phyloP scores from a whole-genome alignment of 2,797 vertebrate genomes.

The Parauchenoglanis punctatus region DNA sequence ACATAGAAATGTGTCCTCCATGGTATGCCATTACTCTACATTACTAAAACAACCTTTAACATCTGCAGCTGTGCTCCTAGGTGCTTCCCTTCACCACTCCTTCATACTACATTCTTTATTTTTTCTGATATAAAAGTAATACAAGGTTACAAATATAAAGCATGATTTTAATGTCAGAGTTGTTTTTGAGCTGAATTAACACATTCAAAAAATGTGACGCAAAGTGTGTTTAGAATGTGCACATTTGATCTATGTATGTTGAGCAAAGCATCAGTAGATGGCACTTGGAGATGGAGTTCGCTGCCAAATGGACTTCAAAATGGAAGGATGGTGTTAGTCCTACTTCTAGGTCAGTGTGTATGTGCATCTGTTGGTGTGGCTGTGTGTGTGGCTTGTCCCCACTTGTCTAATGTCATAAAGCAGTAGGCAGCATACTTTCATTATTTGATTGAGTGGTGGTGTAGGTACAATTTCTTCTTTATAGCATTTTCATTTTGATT shows the following conservation, averaged over 20 bases:
- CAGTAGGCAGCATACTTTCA: conserved; percentile 43
- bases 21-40: neutral
- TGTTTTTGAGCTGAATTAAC: neutral
- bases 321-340: neutral
- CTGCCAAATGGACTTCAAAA: neutral
- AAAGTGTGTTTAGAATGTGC: neutral
- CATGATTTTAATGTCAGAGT: neutral
- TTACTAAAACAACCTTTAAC: neutral
- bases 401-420: conserved; percentile 2
- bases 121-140: neutral
- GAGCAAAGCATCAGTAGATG: neutral
- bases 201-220: neutral
- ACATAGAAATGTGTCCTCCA: too few relatives aligned
- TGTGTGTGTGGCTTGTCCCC: neutral
- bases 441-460: conserved; percentile 40
- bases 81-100: neutral
- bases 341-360: neutral
- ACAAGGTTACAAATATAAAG: neutral
- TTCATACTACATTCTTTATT: too few relatives aligned
- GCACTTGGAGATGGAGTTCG: neutral
- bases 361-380: neutral
- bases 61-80: neutral
- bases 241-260: neutral
- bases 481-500: conserved; percentile 2
- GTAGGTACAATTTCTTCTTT: conserved; percentile 14